These are phyloP conservation scores for Tragulus kanchil DNA, from an alignment of 2,113 vertebrate species.

Conservation along the genomic window DNA sequence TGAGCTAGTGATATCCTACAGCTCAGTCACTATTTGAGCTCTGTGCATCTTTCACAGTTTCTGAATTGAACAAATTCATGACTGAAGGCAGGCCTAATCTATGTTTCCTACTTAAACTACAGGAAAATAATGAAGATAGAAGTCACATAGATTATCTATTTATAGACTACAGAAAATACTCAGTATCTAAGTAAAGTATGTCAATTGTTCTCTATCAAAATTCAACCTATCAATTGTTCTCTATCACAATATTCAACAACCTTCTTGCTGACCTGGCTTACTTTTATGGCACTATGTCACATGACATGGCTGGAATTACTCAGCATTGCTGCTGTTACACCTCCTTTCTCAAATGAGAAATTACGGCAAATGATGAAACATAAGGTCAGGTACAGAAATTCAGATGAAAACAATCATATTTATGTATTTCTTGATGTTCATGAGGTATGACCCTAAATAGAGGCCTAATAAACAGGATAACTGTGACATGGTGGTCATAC, in stretches of 20 bases:
- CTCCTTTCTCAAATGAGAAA: neutral
- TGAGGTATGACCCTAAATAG: neutral
- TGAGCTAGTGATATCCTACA: neutral
- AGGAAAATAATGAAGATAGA: conserved; percentile 14
- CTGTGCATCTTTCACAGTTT: neutral
- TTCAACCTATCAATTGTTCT: neutral
- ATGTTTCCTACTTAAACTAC: neutral
- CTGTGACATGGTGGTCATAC: neutral
- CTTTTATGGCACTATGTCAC: neutral
- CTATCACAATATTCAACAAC: neutral
- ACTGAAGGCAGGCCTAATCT: neutral
- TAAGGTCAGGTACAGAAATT: neutral
- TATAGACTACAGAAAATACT: neutral
- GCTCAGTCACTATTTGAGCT: neutral
- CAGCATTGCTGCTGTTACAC: neutral
- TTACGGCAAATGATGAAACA: neutral
- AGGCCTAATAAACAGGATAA: neutral
- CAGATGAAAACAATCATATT: neutral
- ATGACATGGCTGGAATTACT: neutral
- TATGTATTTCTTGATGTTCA: neutral
- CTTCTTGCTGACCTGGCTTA: neutral
- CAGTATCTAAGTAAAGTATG: neutral
- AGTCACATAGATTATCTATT: neutral
- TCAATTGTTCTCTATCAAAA: neutral
- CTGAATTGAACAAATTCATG: neutral